These are phyloP conservation scores for Poeciliopsis retropinna DNA, from an alignment of 2,113 vertebrate genomes.

Conservation along the genomic window DNA sequence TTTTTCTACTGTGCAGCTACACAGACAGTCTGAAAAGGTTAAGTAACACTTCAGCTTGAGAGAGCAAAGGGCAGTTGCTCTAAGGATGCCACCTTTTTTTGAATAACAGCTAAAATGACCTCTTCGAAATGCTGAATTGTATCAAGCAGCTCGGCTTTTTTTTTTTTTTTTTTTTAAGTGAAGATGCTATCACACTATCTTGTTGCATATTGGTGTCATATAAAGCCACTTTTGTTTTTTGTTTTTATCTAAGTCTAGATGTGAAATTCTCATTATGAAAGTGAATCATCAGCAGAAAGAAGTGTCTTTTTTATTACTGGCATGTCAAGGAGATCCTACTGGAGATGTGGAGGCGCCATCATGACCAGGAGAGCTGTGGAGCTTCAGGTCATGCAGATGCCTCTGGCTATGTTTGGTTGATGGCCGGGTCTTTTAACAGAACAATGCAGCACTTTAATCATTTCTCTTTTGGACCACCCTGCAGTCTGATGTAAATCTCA, in stretches of 20 bases:
- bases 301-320: no score
- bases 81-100: constrained; percentile 30
- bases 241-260: neutral
- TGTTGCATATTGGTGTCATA: neutral
- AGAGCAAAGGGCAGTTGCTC: constrained; percentile 13
- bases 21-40: constrained; percentile 38
- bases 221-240: neutral
- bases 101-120: constrained; percentile 3
- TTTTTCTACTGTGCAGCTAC: constrained; percentile 32
- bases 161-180: neutral
- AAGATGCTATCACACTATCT: neutral
- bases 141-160: neutral
- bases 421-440: neutral
- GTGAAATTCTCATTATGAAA: neutral
- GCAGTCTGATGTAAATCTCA: no score
- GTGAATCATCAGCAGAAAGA: neutral
- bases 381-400: neutral
- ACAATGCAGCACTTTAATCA: neutral
- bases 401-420: neutral
- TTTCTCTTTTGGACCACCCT: neutral
- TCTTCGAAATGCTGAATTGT: neutral
- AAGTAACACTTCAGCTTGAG: constrained; percentile 32
- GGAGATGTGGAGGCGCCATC: neutral
- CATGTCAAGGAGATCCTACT: no score
- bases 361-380: neutral